Evolutionary conservation across 2,113 vertebrate species (phyloP).

Genomic region (Nettapus auritus): DNA sequence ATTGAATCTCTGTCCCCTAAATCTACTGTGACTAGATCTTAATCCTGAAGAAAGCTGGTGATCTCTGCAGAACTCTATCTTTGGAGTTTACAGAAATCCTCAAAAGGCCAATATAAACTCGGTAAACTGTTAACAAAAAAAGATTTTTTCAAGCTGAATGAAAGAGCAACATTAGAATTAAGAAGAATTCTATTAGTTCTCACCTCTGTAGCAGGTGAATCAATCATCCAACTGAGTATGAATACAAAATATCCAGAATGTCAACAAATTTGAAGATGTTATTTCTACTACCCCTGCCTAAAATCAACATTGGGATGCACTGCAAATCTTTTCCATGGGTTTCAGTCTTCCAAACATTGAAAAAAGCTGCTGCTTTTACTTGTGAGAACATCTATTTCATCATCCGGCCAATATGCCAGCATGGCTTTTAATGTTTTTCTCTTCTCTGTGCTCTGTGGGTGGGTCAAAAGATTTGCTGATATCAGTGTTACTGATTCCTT

Average conservation of each 20-base stretch:
- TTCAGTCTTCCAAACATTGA: not conserved
- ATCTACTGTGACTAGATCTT: not conserved
- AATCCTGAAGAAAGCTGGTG: not conserved
- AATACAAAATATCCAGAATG: not conserved
- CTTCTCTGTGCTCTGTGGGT: not conserved
- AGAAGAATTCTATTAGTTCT: not conserved
- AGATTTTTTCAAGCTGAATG: not conserved
- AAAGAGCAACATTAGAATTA: not conserved
- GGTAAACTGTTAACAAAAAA: not conserved
- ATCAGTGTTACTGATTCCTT: not conserved
- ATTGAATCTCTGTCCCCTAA: not conserved
- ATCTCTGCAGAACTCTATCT: not conserved
- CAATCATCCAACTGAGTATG: not conserved
- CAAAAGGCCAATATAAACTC: not conserved
- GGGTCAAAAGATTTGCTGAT: not conserved
- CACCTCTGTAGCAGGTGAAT: not conserved
- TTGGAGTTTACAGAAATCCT: not conserved
- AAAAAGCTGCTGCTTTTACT: not conserved
- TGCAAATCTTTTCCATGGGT: not conserved
- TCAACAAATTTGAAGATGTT: not conserved
- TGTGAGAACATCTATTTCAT: not conserved
- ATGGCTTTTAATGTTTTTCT: not conserved
- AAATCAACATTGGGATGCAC: not conserved
- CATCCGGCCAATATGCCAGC: not conserved
- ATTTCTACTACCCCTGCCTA: not conserved